A percentile compares a stretch with the other conserved stretches of the same genome.
These are phyloP conservation scores for Aspidoscelis tigris DNA, from an alignment of 2,113 vertebrate species.

Conservation along the genomic window DNA sequence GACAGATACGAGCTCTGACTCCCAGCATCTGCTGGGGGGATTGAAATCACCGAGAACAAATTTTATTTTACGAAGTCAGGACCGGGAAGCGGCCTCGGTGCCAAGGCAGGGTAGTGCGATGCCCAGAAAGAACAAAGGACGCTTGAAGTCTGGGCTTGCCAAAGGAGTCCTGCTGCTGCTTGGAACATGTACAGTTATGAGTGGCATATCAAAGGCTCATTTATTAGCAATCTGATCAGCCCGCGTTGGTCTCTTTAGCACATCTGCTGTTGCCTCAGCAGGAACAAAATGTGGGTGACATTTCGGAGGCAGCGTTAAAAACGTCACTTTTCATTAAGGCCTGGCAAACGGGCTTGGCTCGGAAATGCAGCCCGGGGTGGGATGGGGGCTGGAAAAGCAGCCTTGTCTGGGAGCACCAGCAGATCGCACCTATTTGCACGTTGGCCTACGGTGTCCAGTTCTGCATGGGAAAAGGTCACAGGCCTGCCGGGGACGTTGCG, in stretches of 20 bases:
- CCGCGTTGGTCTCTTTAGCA: not conserved
- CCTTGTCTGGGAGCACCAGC: not conserved
- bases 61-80: not conserved
- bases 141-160: not conserved
- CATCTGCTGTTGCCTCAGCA: slow-evolving; percentile 1
- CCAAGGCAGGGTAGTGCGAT: not conserved
- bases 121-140: no score
- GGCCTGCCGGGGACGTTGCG: no score
- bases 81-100: not conserved
- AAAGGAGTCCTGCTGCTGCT: not conserved
- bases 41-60: not conserved
- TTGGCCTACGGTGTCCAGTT: no score
- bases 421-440: no score
- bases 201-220: not conserved
- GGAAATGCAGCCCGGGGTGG: not conserved
- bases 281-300: not conserved
- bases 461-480: no score
- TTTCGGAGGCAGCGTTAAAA: slow-evolving; percentile 2
- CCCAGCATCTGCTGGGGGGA: no score
- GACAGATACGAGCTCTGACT: no score
- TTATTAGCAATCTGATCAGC: not conserved
- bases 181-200: not conserved
- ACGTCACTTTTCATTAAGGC: slow-evolving; percentile 1
- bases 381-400: not conserved
- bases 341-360: not conserved